Conservation (phyloP, 2,113 vertebrate genomes). For the Alexandromys fortis region DNA sequence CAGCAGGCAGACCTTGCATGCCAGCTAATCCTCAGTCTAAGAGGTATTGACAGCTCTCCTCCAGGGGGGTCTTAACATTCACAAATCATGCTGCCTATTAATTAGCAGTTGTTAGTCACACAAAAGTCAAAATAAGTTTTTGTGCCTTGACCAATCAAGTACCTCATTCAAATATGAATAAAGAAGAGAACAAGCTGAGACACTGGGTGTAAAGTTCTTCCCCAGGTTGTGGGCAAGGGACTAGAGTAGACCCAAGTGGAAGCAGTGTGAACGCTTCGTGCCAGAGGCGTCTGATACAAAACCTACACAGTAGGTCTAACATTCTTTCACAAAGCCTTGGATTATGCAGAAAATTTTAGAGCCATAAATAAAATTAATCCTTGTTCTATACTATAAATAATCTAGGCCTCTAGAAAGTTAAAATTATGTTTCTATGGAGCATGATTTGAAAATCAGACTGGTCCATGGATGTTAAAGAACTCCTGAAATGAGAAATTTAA, state of each 20-base stretch:
- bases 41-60: neutral
- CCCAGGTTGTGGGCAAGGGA: neutral
- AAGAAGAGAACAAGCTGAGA: neutral
- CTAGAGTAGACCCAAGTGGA: neutral
- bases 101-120: neutral
- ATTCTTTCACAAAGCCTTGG: slow-evolving; percentile 63
- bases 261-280: neutral
- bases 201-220: neutral
- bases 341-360: slow-evolving; percentile 62
- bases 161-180: neutral
- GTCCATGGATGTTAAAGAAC: slow-evolving; percentile 75
- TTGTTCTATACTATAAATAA: slow-evolving; percentile 57
- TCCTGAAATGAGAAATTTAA: too few relatives aligned
- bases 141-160: neutral
- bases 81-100: neutral
- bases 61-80: neutral
- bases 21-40: neutral
- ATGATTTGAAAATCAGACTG: slow-evolving; percentile 79
- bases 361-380: slow-evolving; percentile 69
- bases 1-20: neutral
- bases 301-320: neutral
- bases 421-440: slow-evolving; percentile 80
- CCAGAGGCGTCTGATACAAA: neutral
- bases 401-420: slow-evolving; percentile 72
- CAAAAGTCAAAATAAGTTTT: neutral